phyloP scores from a whole-genome alignment of 2,888 invertebrate species.

The Leptogaster cylindrica region DNA sequence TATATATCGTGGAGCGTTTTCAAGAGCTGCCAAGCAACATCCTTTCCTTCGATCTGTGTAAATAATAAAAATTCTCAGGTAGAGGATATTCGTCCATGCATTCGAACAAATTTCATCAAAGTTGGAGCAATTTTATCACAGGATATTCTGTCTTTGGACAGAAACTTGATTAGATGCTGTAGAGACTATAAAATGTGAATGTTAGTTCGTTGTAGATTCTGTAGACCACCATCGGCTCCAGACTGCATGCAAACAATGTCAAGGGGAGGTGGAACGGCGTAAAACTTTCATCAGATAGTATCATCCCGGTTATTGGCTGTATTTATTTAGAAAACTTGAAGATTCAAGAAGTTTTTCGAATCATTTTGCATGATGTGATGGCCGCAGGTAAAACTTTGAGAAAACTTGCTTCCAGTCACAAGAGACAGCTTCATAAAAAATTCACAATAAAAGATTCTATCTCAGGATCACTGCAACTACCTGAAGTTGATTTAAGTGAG shows the following conservation, averaged over 20 bases:
- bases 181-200: not conserved
- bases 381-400: too few species aligned
- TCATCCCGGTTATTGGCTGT: too few species aligned
- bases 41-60: not conserved
- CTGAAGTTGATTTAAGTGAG: too few species aligned
- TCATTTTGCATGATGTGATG: too few species aligned
- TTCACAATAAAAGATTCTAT: too few species aligned
- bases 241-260: not conserved
- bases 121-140: not conserved
- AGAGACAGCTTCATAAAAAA: too few species aligned
- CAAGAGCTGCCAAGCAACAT: not conserved
- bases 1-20: not conserved
- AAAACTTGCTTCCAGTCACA: too few species aligned
- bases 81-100: not conserved
- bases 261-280: not conserved
- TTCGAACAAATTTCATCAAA: not conserved
- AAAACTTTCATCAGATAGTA: constrained; percentile 3
- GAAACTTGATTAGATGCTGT: not conserved
- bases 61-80: constrained; percentile 4
- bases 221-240: not conserved
- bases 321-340: too few species aligned
- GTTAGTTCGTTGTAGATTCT: not conserved
- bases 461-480: too few species aligned
- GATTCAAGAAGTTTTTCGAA: too few species aligned
- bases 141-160: not conserved